Conservation (phyloP, 92 coral and sea anemone species). For the Epizoanthus illoricatus region DNA sequence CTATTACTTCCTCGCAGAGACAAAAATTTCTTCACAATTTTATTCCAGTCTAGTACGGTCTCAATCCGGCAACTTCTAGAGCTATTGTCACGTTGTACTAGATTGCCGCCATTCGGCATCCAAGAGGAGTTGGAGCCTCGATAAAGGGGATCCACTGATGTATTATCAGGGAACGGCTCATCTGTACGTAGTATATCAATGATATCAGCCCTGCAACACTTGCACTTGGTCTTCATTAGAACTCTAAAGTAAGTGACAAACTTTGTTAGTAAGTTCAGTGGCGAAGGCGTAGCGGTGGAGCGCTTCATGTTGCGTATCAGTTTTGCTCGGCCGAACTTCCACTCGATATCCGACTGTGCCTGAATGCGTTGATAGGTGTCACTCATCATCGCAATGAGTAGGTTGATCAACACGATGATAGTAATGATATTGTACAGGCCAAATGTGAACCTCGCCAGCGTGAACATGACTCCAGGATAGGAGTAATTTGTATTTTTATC, state of each 20-base stretch:
- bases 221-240: slow-evolving; percentile 72
- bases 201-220: slow-evolving; percentile 91
- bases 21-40: slow-evolving; percentile 73
- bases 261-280: slow-evolving; percentile 88
- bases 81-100: slow-evolving; percentile 56
- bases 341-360: slow-evolving; percentile 92
- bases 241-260: slow-evolving; percentile 70
- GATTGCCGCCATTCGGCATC: slow-evolving; percentile 56
- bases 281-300: slow-evolving; percentile 97
- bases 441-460: slow-evolving; percentile 76
- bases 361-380: slow-evolving; percentile 99
- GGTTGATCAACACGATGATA: slow-evolving; percentile 85
- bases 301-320: slow-evolving; percentile 97
- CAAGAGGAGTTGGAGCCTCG: slow-evolving; percentile 32
- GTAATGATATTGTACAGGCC: slow-evolving; percentile 93
- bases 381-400: slow-evolving; percentile 99
- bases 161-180: slow-evolving; percentile 74
- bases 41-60: slow-evolving; percentile 88
- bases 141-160: slow-evolving; percentile 74
- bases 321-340: slow-evolving; percentile 99
- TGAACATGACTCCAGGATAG: slow-evolving; percentile 51
- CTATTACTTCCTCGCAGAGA: slow-evolving; percentile 64
- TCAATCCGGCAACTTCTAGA: slow-evolving; percentile 73
- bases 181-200: slow-evolving; percentile 87
- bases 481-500: too few species aligned